Evolutionary conservation across 2,113 vertebrate genomes (phyloP), one percentile per base, ranked within the genome.

Genomic region (Oreochromis spilurus): DNA sequence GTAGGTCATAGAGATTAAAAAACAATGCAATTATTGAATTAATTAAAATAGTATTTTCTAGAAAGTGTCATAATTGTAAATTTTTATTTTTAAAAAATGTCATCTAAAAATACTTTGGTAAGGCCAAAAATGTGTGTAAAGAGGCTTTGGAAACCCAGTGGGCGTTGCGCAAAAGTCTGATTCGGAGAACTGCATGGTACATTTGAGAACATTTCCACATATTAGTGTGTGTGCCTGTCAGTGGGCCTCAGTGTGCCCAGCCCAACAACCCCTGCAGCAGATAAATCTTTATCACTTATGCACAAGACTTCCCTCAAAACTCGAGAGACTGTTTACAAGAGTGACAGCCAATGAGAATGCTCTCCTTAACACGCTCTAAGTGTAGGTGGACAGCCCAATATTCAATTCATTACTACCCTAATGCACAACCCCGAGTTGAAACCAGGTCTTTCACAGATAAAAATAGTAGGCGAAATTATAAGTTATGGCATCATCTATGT

Each of bases 261-360:
- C 90, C 93, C 84, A 90, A 90, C 87, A 86, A 90, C 84, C 84
- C 57, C 83, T 80, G 79, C 83, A 89, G 91, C 92, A 94, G 96
- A 97, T 97, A 97, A 96, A 91, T 91, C 86, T 93, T 97, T 97
- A 97, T 97, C 96, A 93, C 88, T 82, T 8, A 60, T 50, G 83
- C 65, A 88, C 95, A 96, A 95, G 90, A 91, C 95, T 89, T 95
- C 92, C 91, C 86, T 82, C 78, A 87, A 55, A 85, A 87, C 57
- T 55, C 13, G 67, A 89, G 83, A 89, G 75, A 58, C 92, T 95
- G 95, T 95, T 96, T 95, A 95, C 88, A 24, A 87, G 58, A 86
- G 75, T 77, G 83, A 81, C 82, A 92, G 81, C 88, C 83, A 92
- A 91, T 86, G 38, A 84, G 86, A 84, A 43, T n/a, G 6, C 45